Base-by-base conservation (phyloP, 1,140 invertebrate genomes). In the Bombus affinis region DNA sequence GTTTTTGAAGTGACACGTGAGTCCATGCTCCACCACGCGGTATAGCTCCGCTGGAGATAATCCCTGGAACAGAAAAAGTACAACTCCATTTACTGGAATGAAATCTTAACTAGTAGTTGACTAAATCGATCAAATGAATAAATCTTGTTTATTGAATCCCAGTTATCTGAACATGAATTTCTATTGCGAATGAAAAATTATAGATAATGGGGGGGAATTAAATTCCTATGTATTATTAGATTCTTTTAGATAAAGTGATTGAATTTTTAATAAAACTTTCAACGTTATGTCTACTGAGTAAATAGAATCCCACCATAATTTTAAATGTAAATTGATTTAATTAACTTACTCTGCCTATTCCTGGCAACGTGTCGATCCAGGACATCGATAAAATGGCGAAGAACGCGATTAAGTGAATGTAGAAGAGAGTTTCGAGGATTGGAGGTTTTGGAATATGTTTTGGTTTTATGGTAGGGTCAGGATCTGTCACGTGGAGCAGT, bases 361-460 rank as follows among this genome's bases (percentile, higher is more conserved):
- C 93, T 13, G 94, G 94, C 37, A 96, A 86, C 25, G 94, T 94
- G 81, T 96, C 95, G 25, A 95, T 89, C 95, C 95, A 96, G 79
- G 93, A 94, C 39, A 95, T 89, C 10, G 89, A 86, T 25, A 96
- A 39, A n/a, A 95, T 91, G 2, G 95, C 87, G 12, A 95, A 44
- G 73, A 95, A 93, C 3, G 95, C 91, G 53, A 95, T 91, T 42
- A 93, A 88, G 90, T 96, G 96, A 53, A 96, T 94, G 92, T 95
- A 95, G 70, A 96, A 91, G 2, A 95, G 83, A 82, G 93, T 94
- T 28, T 90, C 86, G 10, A 95, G 62, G 81, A 95, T 88, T 10
- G 94, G 94, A 32, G 94, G 94, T 80, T 95, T 95, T 0, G 94
- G 94, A 66, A 90, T 92, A 22, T 86, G 92, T 72, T 93, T 94